phyloP scores from a whole-genome alignment of 2,797 vertebrate species.

The Glossophaga mutica region DNA sequence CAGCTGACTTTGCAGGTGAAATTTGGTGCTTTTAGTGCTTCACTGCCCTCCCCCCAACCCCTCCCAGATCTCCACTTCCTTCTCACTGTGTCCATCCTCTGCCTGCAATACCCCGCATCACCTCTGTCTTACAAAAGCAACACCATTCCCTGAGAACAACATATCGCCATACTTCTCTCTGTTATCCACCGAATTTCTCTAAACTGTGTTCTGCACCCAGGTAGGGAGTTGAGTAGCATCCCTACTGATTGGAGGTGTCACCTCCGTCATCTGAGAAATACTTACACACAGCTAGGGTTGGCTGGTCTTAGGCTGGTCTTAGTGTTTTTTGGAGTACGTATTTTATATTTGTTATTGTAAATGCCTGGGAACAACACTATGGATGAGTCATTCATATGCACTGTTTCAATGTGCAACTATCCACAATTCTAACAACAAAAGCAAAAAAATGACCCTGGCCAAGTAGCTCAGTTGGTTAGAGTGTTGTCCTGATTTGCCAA shows the following conservation, averaged over 20 bases:
- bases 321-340: not conserved
- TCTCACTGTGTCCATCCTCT: not conserved
- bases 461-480: not conserved
- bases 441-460: not conserved
- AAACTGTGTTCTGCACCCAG: not conserved
- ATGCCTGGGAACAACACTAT: not conserved
- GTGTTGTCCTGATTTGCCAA: not conserved
- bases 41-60: accelerated
- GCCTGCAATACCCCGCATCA: not conserved
- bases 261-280: not conserved
- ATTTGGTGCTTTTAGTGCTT: not conserved
- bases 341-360: not conserved
- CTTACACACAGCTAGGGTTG: not conserved
- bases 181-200: not conserved
- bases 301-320: not conserved
- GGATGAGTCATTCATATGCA: not conserved
- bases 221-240: not conserved
- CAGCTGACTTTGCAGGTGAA: accelerated
- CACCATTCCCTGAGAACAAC: not conserved
- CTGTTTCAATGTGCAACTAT: not conserved
- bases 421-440: not conserved
- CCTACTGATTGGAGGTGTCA: not conserved
- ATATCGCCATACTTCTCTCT: not conserved
- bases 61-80: not conserved
- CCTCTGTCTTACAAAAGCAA: not conserved